A percentile compares a stretch with the other conserved stretches of the same genome.
These are phyloP conservation scores for Megathymus violae DNA, from an alignment of 1,140 invertebrate species.

Conservation along the genomic window DNA sequence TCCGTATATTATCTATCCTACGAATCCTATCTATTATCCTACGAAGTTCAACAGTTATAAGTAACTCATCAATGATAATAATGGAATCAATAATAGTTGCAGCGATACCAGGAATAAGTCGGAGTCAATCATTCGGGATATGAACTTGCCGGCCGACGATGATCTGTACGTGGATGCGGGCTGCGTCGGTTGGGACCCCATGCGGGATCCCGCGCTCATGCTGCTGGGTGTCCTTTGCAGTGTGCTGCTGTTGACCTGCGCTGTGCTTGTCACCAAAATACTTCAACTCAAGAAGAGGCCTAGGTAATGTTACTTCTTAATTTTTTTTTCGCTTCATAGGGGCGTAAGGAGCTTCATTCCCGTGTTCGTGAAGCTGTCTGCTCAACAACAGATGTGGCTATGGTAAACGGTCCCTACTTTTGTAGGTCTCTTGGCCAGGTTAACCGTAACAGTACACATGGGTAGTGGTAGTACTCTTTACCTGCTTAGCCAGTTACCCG, in stretches of 20 bases:
- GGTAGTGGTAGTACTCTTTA: too few species aligned
- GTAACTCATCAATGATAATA: too few species aligned
- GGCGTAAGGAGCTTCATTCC: too few species aligned
- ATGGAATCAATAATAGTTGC: conserved; percentile 17
- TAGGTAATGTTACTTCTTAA: conserved; percentile 53
- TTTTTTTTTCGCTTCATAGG: neutral
- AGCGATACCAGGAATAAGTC: conserved; percentile 18
- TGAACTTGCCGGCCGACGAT: conserved; percentile 29
- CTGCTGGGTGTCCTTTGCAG: conserved; percentile 55
- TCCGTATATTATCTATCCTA: too few species aligned
- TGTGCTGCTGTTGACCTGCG: conserved; percentile 57
- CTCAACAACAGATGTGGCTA: too few species aligned
- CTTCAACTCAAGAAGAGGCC: conserved; percentile 70
- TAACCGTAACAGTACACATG: too few species aligned
- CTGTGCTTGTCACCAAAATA: conserved; percentile 61
- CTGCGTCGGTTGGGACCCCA: conserved; percentile 54
- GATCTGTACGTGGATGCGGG: conserved; percentile 46
- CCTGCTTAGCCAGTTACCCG: too few species aligned
- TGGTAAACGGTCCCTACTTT: too few species aligned
- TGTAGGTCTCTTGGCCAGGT: too few species aligned
- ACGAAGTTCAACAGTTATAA: too few species aligned
- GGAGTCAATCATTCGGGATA: conserved; percentile 16
- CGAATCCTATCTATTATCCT: too few species aligned
- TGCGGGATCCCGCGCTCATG: conserved; percentile 69
- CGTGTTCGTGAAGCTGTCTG: too few species aligned